Evolutionary conservation across 2,888 invertebrate genomes (phyloP), one percentile per base, ranked within the genome.

Genomic region (Melanostoma scalare): DNA sequence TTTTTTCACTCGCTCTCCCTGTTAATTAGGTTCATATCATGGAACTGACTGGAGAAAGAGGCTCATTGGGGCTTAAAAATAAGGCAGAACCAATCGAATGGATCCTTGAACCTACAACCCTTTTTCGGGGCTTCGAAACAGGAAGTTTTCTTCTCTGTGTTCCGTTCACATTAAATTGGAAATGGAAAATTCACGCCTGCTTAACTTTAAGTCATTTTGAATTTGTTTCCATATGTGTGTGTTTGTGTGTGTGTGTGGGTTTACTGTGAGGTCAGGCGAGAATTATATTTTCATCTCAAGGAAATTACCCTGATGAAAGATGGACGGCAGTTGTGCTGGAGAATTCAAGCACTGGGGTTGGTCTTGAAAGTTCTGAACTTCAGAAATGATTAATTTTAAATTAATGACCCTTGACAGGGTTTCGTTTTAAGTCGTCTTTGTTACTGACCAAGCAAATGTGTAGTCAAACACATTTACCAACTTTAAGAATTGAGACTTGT

Each of bases 361-460:
- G 20, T 36, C 71, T 53, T 20, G 67, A 10, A 44, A 33, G 48
- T 63, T 31, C 48, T 69, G 72, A 65, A 52, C 76, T 58, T 53
- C 20, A 42, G 53, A 81, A 72, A 65, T 78, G 79, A 84, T 84
- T 78, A 84, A 78, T 84, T 71, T 74, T 74, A 74, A 78, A 74
- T 84, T 78, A 73, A 84, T 74, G 78, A 78, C 65, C 69, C 78
- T 65, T 74, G 69, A 69, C 78, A 65, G 44, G 8, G 31, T n/a
- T 35, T 5, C 3, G 36, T 42, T 36, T n/a, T n/a, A n/a, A 53
- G 1, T 6, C 53, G 75, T 46, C 31, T 20, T 53, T 50, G 68
- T 55, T 44, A 69, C 61, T 50, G 33, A 42, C 31, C 9, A 20
- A 20, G 20, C 20, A 20, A 20, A 20, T n/a, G n/a, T n/a, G n/a